Percentiles rank a stretch among this genome's conserved stretches.
Conservation (phyloP, 2,888 invertebrate genomes). For the Trilocha varians region DNA sequence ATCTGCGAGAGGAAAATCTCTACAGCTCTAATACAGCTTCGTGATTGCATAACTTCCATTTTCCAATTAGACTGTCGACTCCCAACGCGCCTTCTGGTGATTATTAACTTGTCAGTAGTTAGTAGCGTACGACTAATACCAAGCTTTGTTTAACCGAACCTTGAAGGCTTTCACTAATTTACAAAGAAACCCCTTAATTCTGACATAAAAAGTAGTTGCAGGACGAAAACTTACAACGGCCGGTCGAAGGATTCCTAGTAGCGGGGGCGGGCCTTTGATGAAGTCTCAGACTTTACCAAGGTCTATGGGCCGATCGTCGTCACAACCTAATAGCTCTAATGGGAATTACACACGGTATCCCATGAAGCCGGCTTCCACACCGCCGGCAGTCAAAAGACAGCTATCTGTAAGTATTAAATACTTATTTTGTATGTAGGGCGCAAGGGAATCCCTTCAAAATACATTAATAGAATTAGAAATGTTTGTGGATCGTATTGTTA, state of each 20-base stretch:
- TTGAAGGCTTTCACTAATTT: too few species aligned
- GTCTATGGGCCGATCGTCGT: conserved; percentile 81
- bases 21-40: too few species aligned
- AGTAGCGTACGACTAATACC: too few species aligned
- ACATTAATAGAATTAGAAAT: too few species aligned
- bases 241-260: conserved; percentile 78
- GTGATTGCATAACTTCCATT: too few species aligned
- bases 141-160: too few species aligned
- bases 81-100: too few species aligned
- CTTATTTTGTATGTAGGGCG: not conserved
- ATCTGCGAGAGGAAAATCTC: too few species aligned
- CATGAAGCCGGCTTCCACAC: conserved; percentile 83
- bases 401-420: conserved; percentile 72
- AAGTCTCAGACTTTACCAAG: conserved; percentile 91
- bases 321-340: conserved; percentile 69
- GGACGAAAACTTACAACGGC: conserved; percentile 85
- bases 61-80: too few species aligned
- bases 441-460: not conserved
- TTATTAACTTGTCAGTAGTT: too few species aligned
- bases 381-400: conserved; percentile 89
- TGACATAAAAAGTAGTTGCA: conserved; percentile 71
- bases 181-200: conserved; percentile 1
- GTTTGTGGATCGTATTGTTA: too few species aligned
- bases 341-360: conserved; percentile 58
- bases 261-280: conserved; percentile 77